Base-by-base conservation (phyloP, 2,888 invertebrate genomes). In the Scrobipalpa costella region DNA sequence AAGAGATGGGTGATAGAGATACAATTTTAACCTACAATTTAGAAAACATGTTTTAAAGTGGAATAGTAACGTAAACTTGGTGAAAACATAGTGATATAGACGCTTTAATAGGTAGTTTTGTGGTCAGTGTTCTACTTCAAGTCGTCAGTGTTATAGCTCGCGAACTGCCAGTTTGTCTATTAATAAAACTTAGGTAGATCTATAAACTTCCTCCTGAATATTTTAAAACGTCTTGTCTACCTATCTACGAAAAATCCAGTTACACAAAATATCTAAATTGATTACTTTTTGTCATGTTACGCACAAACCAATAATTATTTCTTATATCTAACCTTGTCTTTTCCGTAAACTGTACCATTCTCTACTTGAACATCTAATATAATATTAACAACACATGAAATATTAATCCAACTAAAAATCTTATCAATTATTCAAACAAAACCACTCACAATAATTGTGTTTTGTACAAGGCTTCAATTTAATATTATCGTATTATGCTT, bases 111-210 rank as follows among this genome's bases (percentile, higher is more conserved):
- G 3, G 3, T 44, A 44, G 44, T 15, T 61, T 61, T 19, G n/a
- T 62, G 15, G 33, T 33, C 19, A 36, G 34, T 57, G 33, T 3
- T 44, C 27, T 47, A 40, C 34, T 33, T 62, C 9, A 52, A 15
- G 6, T 7, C 57, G 9, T 47, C 8, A 62, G n/a, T 57, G 21
- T 52, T 27, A 36, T 61, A 21, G 27, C 62, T 67, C 68, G 69
- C 73, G 77, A 88, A 87, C 88, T 88, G 88, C 88, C 88, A 83
- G 84, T 88, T 88, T 86, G 82, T 83, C 76, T 76, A 78, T 73
- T 70, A 74, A 71, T 77, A 71, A n/a, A n/a, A n/a, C n/a, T 75
- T 80, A 73, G 79, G 76, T 86, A 86, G 83, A 73, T 81, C 79
- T 84, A 73, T 84, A 71, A 70, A 84, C 75, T 83, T 83, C 74